A percentile compares a stretch with the other conserved stretches of the same genome.
These are phyloP conservation scores for Falco berigora DNA, from an alignment of 2,797 vertebrate genomes.

Conservation along the genomic window DNA sequence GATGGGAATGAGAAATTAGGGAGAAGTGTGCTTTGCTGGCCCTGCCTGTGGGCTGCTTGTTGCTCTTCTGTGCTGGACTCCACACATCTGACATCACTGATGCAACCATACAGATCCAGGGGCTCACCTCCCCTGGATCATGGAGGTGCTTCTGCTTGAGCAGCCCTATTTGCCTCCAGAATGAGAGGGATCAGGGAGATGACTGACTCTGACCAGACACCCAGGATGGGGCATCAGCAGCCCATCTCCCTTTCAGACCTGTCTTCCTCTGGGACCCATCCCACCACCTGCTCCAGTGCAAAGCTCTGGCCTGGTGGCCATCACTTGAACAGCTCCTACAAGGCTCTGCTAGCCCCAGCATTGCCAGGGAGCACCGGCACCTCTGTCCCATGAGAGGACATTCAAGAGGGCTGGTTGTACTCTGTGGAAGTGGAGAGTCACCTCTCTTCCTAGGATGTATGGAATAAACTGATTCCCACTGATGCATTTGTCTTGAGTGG, in stretches of 20 bases:
- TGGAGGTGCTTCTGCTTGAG: not conserved
- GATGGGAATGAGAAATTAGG: not conserved
- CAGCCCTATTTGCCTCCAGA: not conserved
- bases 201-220: not conserved
- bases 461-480: not conserved
- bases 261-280: not conserved
- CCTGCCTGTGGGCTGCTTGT: not conserved
- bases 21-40: not conserved
- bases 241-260: not conserved
- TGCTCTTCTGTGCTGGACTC: not conserved
- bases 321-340: not conserved
- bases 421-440: not conserved
- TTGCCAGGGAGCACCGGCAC: not conserved
- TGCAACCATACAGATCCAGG: not conserved
- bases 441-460: not conserved
- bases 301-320: not conserved
- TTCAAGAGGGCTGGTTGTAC: not conserved
- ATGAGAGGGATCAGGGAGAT: not conserved
- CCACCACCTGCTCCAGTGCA: not conserved
- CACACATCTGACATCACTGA: fast-evolving
- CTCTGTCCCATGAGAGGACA: not conserved
- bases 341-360: not conserved
- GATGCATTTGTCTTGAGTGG: fast-evolving
- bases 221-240: not conserved
- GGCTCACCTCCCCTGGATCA: not conserved